Evolutionary conservation across 2,888 invertebrate genomes (phyloP), one percentile per base, ranked within the genome.

Genomic region (Thecocarcelia acutangulata): DNA sequence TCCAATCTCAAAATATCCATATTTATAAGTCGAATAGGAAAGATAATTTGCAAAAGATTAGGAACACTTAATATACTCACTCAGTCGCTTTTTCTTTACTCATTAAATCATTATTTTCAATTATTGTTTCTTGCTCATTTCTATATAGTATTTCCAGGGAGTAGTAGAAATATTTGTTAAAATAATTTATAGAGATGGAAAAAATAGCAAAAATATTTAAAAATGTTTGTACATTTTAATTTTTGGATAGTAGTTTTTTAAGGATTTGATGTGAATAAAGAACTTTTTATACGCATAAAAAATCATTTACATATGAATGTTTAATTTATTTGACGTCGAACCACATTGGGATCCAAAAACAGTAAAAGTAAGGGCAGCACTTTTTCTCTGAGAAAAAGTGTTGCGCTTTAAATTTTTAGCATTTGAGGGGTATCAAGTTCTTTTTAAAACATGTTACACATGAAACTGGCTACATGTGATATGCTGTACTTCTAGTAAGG

Each of bases 251-350:
- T 63, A 46, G 61, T 76, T 50, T 78, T 48, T 48, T n/a, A 63
- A 63, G 46, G 52, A 61, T 48, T 70, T 58, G 50, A 70, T 70
- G 64, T 78, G 56, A 70, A 78, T 72, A 78, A 78, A 78, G 15
- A 78, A 15, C 13, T 58, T 68, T 61, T 70, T 61, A 59, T 70
- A 68, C 13, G 17, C 61, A 11, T 28, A 40, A 19, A 37, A n/a
- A n/a, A 19, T 44, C 15, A 24, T 15, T 44, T 24, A 42, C 2
- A 3, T 24, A 3, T 24, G 24, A n/a, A 4, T 28, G 33, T 33
- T 33, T 33, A 6, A 33, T 9, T 33, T 33, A 1, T 8, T 9
- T 33, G 8, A 8, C 33, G 5, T 33, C 1, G 33, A 2, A 24
- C 24, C 5, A 24, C 3, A 24, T 24, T n/a, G n/a, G n/a, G n/a